Evolutionary conservation across 2,797 vertebrate species (phyloP).

Genomic region (Lacerta agilis): DNA sequence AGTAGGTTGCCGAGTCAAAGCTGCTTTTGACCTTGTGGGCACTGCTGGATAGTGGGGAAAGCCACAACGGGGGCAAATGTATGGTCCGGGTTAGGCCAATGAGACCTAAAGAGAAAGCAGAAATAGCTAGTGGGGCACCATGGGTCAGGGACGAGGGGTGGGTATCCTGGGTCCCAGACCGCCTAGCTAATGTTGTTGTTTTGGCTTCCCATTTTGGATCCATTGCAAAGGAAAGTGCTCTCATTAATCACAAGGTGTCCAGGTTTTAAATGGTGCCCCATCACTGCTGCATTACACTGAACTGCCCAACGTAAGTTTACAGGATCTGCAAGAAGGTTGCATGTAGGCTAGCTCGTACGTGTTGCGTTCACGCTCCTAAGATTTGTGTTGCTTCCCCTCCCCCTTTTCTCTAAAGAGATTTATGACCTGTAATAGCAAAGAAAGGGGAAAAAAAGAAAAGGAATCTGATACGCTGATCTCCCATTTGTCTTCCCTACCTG

Average conservation of each 20-base stretch:
- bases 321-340: neutral
- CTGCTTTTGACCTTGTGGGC: neutral
- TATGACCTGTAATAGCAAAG: neutral
- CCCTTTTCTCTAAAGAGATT: neutral
- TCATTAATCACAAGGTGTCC: neutral
- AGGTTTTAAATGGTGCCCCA: neutral
- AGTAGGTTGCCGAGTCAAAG: neutral
- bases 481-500: constrained; percentile 28
- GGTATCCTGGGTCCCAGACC: neutral
- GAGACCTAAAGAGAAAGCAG: neutral
- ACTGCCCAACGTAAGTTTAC: neutral
- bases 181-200: too few relatives aligned
- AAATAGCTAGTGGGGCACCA: neutral
- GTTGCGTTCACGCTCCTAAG: constrained; percentile 25
- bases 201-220: neutral
- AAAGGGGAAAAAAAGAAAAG: too few relatives aligned
- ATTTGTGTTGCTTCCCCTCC: constrained; percentile 1
- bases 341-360: constrained; percentile 38
- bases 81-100: neutral
- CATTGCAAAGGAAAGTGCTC: neutral
- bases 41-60: neutral
- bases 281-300: neutral
- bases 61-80: neutral
- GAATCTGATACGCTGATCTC: constrained; percentile 37
- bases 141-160: neutral